A percentile compares a stretch with the other conserved stretches of the same genome.
These are phyloP conservation scores for Remorina albescens DNA, from an alignment of 2,797 vertebrate species.

Conservation along the genomic window DNA sequence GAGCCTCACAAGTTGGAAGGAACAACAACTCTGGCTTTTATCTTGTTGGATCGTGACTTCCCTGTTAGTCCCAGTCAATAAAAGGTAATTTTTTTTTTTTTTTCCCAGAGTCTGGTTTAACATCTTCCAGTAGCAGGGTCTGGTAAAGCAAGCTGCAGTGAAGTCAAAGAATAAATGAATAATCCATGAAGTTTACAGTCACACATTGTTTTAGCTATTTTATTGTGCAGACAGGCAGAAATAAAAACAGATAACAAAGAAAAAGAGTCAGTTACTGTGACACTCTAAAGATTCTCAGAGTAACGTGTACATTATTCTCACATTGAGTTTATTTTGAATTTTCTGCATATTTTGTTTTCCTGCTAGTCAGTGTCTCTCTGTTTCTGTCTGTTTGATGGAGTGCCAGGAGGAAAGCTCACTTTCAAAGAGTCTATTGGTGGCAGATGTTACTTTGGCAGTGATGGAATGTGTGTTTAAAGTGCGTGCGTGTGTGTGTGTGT, in stretches of 20 bases:
- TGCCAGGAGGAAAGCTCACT: slow-evolving; percentile 35
- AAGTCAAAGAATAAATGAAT: not conserved
- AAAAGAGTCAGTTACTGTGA: not conserved
- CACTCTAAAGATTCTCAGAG: not conserved
- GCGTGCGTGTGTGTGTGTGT: slow-evolving; percentile 43
- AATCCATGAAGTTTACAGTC: not conserved
- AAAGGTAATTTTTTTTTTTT: not conserved
- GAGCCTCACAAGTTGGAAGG: not conserved
- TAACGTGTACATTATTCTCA: not conserved
- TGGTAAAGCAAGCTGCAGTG: slow-evolving; percentile 7
- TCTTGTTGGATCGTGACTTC: not conserved
- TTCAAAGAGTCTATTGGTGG: slow-evolving; percentile 49
- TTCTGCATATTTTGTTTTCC: slow-evolving; percentile 3
- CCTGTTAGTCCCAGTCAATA: not conserved
- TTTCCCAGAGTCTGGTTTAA: not conserved
- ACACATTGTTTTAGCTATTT: not conserved
- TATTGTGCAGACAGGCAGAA: not conserved
- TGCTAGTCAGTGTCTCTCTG: not conserved
- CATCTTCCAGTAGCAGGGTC: slow-evolving; percentile 37
- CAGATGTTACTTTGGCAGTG: slow-evolving; percentile 70
- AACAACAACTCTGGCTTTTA: not conserved
- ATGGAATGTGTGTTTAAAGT: slow-evolving; percentile 60
- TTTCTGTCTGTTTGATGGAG: slow-evolving; percentile 29
- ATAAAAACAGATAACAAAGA: not conserved
- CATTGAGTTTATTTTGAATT: not conserved